Evolutionary conservation across 1,140 invertebrate genomes (phyloP), one percentile per base, ranked within the genome.

Genomic region (Chionoecetes opilio): DNA sequence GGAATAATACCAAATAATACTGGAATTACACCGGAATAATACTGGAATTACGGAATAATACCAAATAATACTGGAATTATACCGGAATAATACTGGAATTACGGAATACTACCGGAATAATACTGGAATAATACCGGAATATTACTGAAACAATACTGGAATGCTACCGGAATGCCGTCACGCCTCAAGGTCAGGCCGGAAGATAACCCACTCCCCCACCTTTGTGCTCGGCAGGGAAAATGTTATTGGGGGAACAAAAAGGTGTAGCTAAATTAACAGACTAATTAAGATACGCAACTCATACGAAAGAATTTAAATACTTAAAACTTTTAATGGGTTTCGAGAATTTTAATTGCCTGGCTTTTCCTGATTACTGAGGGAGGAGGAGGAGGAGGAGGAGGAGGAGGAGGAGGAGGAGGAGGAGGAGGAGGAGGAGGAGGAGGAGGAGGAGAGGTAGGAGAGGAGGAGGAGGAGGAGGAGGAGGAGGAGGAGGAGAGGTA

Each of bases 321-420:
- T 11, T 75, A 75, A 75, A 75, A 75, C 63, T 75, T 75, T 75
- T 75, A 75, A 75, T 75, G n/a, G 63, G 63, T 75, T 75, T 75
- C 21, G 21, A 75, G 63, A 75, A 75, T 75, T 75, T 75, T 75
- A 75, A 75, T 75, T 75, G 63, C 63, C 63, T 75, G n/a, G 63
- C 63, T 75, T 75, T 75, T n/a, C 63, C n/a, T 75, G 26, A 75
- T 75, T 26, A 21, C 21, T 26, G 21, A 26, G 63, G 21, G 26
- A n/a, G n/a, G 21, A 26, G 21, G 63, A n/a, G n/a, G 8, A 26
- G 8, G 63, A 75, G 63, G n/a, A 26, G 21, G 53, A 63, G 53
- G 41, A 46, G 21, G 53, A n/a, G n/a, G 21, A n/a, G 21, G 63
- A n/a, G 63, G 63, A 26, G 21, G n/a, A 75, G 63, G 63, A 0